These are phyloP conservation scores for Horisme vitalbata DNA, from an alignment of 2,888 invertebrate genomes.

Conservation along the genomic window DNA sequence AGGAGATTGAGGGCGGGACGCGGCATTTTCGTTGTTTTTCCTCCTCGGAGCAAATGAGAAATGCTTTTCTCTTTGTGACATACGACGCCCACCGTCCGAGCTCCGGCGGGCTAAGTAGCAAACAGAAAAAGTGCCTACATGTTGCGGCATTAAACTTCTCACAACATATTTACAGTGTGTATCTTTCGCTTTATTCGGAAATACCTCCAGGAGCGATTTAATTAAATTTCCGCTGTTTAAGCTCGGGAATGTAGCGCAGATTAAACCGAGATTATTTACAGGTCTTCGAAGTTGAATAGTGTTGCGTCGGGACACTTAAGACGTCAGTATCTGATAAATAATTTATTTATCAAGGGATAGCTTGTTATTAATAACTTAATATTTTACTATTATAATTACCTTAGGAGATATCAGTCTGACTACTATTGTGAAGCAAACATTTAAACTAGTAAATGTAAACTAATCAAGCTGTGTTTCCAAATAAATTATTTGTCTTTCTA, in stretches of 20 bases:
- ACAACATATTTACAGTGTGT: conserved; percentile 24
- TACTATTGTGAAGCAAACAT: too few species aligned
- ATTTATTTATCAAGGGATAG: conserved; percentile 5
- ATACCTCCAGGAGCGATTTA: conserved; percentile 28
- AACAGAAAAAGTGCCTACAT: conserved; percentile 40
- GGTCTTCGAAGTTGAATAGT: conserved; percentile 30
- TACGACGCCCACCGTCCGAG: conserved; percentile 58
- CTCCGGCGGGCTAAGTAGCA: conserved; percentile 52
- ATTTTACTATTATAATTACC: too few species aligned
- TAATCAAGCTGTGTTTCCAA: too few species aligned
- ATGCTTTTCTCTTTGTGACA: conserved; percentile 74
- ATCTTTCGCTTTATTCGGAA: conserved; percentile 17
- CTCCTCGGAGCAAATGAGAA: conserved; percentile 66
- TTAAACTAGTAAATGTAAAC: too few species aligned
- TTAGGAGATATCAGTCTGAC: too few species aligned
- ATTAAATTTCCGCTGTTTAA: conserved; percentile 39
- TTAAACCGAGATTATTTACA: conserved; percentile 33
- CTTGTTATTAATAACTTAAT: too few species aligned
- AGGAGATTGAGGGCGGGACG: conserved; percentile 67
- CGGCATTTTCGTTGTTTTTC: conserved; percentile 65
- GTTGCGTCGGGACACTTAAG: conserved; percentile 22
- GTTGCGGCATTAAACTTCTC: conserved; percentile 35
- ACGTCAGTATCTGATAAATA: conserved; percentile 18
- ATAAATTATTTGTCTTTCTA: too few species aligned
- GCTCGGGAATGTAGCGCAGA: conserved; percentile 31